phyloP scores from a whole-genome alignment of 2,797 vertebrate species.

The Chiropotes sagulatus region DNA sequence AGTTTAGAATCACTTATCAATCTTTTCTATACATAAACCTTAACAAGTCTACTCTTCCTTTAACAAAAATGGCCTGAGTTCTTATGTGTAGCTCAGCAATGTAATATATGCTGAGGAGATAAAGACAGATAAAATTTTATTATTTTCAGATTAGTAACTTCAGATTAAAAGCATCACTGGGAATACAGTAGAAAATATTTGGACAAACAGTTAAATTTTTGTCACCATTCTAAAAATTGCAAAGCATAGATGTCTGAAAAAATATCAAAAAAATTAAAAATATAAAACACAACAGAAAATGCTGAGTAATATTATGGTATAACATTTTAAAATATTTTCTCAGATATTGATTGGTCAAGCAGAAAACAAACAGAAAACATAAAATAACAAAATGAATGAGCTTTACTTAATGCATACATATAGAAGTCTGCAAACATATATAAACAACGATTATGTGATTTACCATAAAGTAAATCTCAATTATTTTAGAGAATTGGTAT shows the following conservation, averaged over 20 bases:
- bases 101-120: too few species aligned
- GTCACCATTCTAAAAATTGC: background rate
- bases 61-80: too few species aligned
- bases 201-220: background rate
- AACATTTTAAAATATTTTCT: background rate
- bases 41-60: too few species aligned
- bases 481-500: background rate
- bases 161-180: too few species aligned
- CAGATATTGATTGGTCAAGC: background rate
- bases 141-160: too few species aligned
- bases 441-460: background rate
- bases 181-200: background rate
- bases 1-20: too few species aligned
- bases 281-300: background rate
- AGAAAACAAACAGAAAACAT: background rate
- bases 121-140: too few species aligned
- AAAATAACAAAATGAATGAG: background rate
- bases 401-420: background rate
- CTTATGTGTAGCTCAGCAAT: too few species aligned
- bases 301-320: background rate
- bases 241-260: background rate
- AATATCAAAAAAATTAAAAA: background rate
- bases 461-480: background rate
- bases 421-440: background rate
- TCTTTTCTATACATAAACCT: too few species aligned